Evolutionary conservation across 2,888 invertebrate species (phyloP).

Genomic region (Rhopalosiphum nymphaeae): DNA sequence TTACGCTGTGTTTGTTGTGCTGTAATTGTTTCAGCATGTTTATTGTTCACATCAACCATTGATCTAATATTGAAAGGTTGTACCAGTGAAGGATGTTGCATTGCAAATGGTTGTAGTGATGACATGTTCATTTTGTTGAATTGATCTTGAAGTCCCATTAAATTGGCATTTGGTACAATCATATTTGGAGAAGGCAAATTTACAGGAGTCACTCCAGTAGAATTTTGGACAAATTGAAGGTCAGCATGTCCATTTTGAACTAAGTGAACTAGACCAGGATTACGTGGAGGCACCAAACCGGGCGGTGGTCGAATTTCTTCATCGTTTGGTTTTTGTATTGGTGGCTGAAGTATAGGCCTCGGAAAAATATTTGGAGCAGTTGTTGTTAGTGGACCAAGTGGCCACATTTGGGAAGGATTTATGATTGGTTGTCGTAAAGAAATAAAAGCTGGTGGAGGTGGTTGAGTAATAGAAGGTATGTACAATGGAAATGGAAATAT

Average conservation of each 20-base stretch:
- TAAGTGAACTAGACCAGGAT: slow-evolving; percentile 50
- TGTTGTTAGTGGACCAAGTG: slow-evolving; percentile 52
- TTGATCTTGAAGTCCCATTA: slow-evolving; percentile 59
- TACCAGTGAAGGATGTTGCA: slow-evolving; percentile 59
- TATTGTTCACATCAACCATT: slow-evolving; percentile 51
- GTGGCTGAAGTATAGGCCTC: slow-evolving; percentile 44
- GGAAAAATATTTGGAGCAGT: slow-evolving; percentile 52
- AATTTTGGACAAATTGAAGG: slow-evolving; percentile 57
- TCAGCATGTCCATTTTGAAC: slow-evolving; percentile 60
- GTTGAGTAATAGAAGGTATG: slow-evolving; percentile 62
- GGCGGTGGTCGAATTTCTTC: slow-evolving; percentile 62
- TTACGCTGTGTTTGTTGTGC: slow-evolving; percentile 54
- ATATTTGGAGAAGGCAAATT: slow-evolving; percentile 62
- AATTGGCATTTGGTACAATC: slow-evolving; percentile 53
- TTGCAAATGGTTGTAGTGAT: slow-evolving; percentile 52
- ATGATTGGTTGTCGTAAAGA: slow-evolving; percentile 58
- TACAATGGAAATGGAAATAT: slow-evolving; percentile 63
- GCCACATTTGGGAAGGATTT: slow-evolving; percentile 60
- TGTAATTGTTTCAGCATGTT: slow-evolving; percentile 59
- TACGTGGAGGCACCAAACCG: slow-evolving; percentile 52
- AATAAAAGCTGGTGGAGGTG: slow-evolving; percentile 59
- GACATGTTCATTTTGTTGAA: slow-evolving; percentile 59
- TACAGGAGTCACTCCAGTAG: slow-evolving; percentile 51
- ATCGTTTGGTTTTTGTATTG: slow-evolving; percentile 53
- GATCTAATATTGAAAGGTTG: slow-evolving; percentile 60